These are phyloP conservation scores for Microcebus murinus DNA, from an alignment of 2,113 vertebrate species.

Conservation along the genomic window DNA sequence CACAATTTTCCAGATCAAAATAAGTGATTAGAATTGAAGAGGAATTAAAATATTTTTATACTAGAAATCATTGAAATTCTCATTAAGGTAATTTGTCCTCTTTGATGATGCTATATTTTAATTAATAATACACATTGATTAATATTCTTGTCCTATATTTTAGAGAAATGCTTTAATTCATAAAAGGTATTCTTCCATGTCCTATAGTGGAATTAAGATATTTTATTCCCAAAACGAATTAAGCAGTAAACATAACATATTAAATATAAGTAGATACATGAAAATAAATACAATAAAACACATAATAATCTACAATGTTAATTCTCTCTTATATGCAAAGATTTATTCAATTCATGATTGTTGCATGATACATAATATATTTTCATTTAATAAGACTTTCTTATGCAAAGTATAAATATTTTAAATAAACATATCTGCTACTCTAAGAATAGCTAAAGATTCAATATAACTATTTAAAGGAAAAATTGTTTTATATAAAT, in stretches of 20 bases:
- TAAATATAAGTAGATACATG: neutral
- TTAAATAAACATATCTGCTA: slow-evolving; percentile 4
- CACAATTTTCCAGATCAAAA: slow-evolving; percentile 37
- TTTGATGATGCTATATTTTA: slow-evolving; percentile 37
- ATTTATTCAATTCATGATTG: neutral
- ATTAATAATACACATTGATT: neutral
- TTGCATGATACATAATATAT: neutral
- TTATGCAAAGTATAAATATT: slow-evolving; percentile 17
- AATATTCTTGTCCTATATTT: neutral
- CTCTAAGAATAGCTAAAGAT: neutral
- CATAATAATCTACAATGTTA: neutral
- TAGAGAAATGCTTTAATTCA: slow-evolving; percentile 44
- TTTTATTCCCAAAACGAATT: slow-evolving; percentile 11
- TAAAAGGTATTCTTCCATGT: neutral
- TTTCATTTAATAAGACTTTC: neutral
- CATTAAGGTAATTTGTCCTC: neutral
- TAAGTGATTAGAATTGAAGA: neutral
- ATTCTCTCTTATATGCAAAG: neutral
- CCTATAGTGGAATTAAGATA: neutral
- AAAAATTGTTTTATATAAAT: slow-evolving; percentile 22
- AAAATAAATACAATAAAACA: slow-evolving; percentile 10
- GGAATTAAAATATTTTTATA: neutral
- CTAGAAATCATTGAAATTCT: neutral
- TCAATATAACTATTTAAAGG: neutral
- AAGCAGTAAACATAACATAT: neutral